phyloP scores from a whole-genome alignment of 64 coral and sea anemone genomes.

The Pocillopora damicornis region DNA sequence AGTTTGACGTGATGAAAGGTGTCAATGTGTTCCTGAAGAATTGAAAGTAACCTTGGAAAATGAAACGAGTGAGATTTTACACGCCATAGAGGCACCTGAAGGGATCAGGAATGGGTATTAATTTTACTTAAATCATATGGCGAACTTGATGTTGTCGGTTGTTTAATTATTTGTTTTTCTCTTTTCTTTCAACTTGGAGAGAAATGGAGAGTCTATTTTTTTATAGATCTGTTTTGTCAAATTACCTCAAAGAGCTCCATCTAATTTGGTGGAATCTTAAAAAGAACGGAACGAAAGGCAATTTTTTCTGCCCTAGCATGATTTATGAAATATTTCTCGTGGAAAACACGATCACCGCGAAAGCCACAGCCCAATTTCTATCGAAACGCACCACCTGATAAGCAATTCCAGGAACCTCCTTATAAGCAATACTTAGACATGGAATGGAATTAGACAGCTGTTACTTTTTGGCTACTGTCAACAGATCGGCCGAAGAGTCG shows the following conservation, averaged over 20 bases:
- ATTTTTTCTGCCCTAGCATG: neutral
- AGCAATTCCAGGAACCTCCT: no score
- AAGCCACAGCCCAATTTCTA: no score
- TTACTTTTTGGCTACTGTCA: no score
- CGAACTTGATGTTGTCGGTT: no score
- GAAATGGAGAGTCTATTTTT: slow-evolving; percentile 18
- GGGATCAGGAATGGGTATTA: neutral
- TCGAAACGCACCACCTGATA: no score
- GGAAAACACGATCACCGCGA: neutral
- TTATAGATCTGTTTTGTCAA: neutral
- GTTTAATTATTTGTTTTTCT: neutral
- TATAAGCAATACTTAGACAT: no score
- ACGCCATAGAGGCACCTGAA: neutral
- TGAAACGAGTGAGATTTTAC: neutral
- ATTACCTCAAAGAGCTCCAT: neutral
- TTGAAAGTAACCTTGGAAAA: neutral
- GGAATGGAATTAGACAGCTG: no score
- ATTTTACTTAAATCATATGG: slow-evolving; percentile 6
- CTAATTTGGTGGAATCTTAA: neutral
- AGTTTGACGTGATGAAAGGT: slow-evolving; percentile 9
- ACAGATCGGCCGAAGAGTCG: no score
- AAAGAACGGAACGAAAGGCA: neutral
- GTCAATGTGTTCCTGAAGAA: neutral
- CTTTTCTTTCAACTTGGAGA: neutral
- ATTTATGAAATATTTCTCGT: neutral